Conservation (phyloP, 2,888 invertebrate genomes). For the Drosophila colorata region DNA sequence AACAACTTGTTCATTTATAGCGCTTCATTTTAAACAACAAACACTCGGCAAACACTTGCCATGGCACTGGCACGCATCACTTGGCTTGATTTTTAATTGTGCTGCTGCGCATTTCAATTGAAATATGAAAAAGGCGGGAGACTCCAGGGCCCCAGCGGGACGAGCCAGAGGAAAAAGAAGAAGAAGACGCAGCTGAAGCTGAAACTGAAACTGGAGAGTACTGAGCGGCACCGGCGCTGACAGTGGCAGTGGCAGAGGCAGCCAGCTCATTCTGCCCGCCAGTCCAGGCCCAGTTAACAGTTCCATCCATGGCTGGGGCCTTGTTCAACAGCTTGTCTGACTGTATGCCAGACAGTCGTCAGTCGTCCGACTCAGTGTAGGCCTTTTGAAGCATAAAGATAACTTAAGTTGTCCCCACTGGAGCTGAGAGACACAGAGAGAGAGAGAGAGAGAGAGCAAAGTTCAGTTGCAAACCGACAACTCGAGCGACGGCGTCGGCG, state of each 20-base stretch:
- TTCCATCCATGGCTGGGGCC: slow-evolving; percentile 26
- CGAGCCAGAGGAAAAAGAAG: slow-evolving; percentile 28
- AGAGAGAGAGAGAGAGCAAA: slow-evolving; percentile 27
- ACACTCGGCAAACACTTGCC: slow-evolving; percentile 62
- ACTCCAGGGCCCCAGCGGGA: slow-evolving; percentile 37
- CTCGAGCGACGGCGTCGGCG: slow-evolving; percentile 25
- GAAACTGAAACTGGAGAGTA: background rate
- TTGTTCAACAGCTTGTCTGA: slow-evolving; percentile 60
- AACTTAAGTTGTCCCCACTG: slow-evolving; percentile 72
- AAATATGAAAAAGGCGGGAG: slow-evolving; percentile 57
- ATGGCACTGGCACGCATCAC: slow-evolving; percentile 61
- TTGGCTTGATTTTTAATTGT: slow-evolving; percentile 69
- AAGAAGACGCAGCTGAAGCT: slow-evolving; percentile 2
- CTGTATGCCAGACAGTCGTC: slow-evolving; percentile 58
- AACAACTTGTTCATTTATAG: slow-evolving; percentile 66
- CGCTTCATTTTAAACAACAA: slow-evolving; percentile 66
- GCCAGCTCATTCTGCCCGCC: background rate
- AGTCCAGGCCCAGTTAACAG: slow-evolving; percentile 5
- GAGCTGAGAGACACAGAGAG: slow-evolving; percentile 26
- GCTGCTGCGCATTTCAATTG: slow-evolving; percentile 69
- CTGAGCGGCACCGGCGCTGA: too few relatives aligned
- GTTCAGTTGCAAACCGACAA: slow-evolving; percentile 56
- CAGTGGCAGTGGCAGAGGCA: slow-evolving; percentile 8
- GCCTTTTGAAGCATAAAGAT: slow-evolving; percentile 74
- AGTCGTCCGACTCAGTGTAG: slow-evolving; percentile 51